phyloP scores from a whole-genome alignment of 2,113 vertebrate species.

The cattle (Bos taurus) region DNA sequence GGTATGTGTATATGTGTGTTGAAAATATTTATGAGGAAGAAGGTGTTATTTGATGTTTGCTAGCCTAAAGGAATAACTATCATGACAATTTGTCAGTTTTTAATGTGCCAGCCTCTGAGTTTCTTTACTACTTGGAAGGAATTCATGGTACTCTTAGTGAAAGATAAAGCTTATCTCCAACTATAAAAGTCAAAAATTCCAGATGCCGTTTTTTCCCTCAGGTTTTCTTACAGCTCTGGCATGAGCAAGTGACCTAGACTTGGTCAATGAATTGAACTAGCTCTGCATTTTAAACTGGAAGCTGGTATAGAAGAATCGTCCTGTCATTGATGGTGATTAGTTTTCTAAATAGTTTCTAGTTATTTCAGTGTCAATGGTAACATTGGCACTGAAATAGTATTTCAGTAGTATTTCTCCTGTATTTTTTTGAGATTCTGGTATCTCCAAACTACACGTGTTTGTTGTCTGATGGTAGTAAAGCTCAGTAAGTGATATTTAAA shows the following conservation, averaged over 20 bases:
- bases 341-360: background rate
- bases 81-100: background rate
- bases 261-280: background rate
- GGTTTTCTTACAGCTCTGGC: background rate
- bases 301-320: background rate
- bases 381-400: background rate
- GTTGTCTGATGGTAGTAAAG: background rate
- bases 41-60: background rate
- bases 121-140: background rate
- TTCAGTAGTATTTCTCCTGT: background rate
- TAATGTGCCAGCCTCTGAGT: background rate
- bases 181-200: background rate
- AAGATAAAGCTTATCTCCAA: background rate
- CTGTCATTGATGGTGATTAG: background rate
- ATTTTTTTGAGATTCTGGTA: background rate
- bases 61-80: background rate
- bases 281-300: background rate
- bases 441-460: background rate
- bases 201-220: background rate
- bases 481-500: background rate
- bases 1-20: background rate
- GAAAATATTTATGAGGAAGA: background rate
- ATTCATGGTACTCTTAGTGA: background rate
- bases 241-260: background rate
- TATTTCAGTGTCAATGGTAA: background rate